Evolutionary conservation across 2,113 vertebrate genomes (phyloP).

Genomic region (Cyphomyrus discorhynchus): DNA sequence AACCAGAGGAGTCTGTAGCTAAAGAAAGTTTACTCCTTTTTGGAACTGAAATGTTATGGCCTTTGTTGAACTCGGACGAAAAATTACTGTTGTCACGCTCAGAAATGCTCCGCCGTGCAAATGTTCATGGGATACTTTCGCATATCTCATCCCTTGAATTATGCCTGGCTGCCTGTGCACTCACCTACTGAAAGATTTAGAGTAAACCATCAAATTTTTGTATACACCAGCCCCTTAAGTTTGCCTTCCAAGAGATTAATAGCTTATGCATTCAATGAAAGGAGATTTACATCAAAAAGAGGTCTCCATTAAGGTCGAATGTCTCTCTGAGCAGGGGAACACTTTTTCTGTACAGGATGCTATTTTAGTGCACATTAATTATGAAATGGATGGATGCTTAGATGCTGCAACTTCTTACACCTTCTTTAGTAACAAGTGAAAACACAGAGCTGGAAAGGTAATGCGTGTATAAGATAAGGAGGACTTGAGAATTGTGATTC

Average conservation of each 20-base stretch:
- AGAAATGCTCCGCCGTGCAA: slow-evolving; percentile 28
- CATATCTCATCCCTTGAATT: slow-evolving; percentile 17
- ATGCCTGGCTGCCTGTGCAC: neutral
- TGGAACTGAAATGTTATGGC: slow-evolving; percentile 43
- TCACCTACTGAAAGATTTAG: slow-evolving; percentile 34
- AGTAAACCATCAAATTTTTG: slow-evolving; percentile 28
- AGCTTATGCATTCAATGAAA: slow-evolving; percentile 42
- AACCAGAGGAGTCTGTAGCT: slow-evolving; percentile 43
- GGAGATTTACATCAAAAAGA: slow-evolving; percentile 26
- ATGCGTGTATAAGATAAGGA: neutral
- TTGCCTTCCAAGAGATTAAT: slow-evolving; percentile 43
- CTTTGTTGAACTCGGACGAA: slow-evolving; percentile 45
- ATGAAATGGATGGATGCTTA: neutral
- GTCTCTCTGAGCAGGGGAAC: neutral
- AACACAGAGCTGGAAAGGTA: neutral
- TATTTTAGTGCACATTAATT: slow-evolving; percentile 10
- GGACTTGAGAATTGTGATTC: neutral
- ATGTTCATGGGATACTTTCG: slow-evolving; percentile 18
- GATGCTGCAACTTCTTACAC: neutral
- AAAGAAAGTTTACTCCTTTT: slow-evolving; percentile 40
- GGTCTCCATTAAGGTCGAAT: neutral
- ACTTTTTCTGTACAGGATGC: neutral
- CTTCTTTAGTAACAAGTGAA: slow-evolving; percentile 1
- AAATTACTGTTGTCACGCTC: slow-evolving; percentile 35
- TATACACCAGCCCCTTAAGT: slow-evolving; percentile 24